Conservation (phyloP, 2,797 vertebrate genomes). For the Limosa lapponica region DNA sequence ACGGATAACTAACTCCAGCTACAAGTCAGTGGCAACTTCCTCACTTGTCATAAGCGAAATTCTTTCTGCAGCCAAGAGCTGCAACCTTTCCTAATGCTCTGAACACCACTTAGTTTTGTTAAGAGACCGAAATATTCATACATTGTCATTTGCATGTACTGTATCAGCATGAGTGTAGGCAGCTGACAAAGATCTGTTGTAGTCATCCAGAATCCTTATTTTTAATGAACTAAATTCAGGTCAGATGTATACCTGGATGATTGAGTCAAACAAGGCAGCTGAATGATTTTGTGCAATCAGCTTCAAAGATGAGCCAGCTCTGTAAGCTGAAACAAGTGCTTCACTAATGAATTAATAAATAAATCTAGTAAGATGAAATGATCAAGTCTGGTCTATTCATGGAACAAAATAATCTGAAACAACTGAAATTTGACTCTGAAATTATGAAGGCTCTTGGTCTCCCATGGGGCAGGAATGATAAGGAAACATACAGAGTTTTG, state of each 20-base stretch:
- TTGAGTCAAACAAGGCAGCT: neutral
- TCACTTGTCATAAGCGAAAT: neutral
- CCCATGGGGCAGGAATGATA: neutral
- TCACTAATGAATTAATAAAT: neutral
- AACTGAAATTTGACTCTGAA: neutral
- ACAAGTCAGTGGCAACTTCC: neutral
- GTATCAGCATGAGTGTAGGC: neutral
- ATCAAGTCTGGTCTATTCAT: neutral
- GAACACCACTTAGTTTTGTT: neutral
- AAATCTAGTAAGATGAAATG: neutral
- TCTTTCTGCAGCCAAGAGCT: neutral
- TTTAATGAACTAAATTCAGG: neutral
- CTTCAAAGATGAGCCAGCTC: neutral
- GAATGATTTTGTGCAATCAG: neutral
- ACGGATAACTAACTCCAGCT: neutral
- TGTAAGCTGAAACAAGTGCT: neutral
- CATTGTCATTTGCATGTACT: neutral
- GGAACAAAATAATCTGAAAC: neutral
- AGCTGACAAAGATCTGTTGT: neutral
- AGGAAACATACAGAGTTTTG: neutral
- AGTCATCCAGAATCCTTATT: neutral
- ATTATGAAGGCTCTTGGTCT: neutral
- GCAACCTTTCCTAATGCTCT: neutral
- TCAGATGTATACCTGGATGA: neutral
- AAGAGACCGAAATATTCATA: neutral